Evolutionary conservation across 2,797 vertebrate genomes (phyloP).

Genomic region (Dendrocincla fuliginosa): DNA sequence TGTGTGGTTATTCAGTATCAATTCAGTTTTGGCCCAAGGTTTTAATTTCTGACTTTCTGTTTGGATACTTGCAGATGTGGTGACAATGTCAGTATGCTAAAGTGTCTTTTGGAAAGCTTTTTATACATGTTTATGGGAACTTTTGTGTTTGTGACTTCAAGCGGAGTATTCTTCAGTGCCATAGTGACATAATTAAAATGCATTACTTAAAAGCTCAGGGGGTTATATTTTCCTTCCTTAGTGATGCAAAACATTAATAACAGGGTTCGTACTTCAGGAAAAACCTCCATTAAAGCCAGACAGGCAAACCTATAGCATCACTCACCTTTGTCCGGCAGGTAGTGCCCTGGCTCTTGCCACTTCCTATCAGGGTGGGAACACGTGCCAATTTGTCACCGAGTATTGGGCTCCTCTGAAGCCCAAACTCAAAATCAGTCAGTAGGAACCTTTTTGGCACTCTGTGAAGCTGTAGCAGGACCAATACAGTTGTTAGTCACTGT

Average conservation of each 20-base stretch:
- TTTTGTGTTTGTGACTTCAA: background rate
- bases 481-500: background rate
- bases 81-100: background rate
- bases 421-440: background rate
- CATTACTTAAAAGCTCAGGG: background rate
- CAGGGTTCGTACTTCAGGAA: background rate
- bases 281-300: background rate
- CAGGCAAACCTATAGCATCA: background rate
- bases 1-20: background rate
- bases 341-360: background rate
- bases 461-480: background rate
- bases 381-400: background rate
- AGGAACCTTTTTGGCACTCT: background rate
- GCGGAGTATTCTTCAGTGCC: background rate
- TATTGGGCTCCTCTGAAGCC: background rate
- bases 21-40: background rate
- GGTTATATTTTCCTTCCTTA: background rate
- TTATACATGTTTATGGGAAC: background rate
- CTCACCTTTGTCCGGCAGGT: rapidly evolving
- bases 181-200: background rate
- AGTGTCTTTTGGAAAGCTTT: background rate
- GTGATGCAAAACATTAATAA: background rate
- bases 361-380: rapidly evolving
- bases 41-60: background rate
- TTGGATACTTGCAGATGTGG: background rate